Conservation (phyloP, 2,797 vertebrate genomes). For the Girardinus metallicus region DNA sequence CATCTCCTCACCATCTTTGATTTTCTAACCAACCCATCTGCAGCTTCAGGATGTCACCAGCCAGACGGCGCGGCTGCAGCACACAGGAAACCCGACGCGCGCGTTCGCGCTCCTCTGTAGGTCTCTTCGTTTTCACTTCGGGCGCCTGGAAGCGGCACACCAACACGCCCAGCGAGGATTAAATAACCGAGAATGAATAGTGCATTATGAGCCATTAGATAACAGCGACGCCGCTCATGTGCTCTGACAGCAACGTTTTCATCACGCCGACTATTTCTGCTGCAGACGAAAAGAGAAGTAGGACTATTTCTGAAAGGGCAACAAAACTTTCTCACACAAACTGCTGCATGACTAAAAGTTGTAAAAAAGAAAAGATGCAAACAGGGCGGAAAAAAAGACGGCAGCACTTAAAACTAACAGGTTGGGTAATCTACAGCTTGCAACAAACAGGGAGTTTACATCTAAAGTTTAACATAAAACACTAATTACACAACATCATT, state of each 20-base stretch:
- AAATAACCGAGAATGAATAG: slow-evolving; percentile 45
- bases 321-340: slow-evolving; percentile 46
- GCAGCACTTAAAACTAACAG: neutral
- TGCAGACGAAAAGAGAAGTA: slow-evolving; percentile 46
- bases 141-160: slow-evolving; percentile 26
- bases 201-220: slow-evolving; percentile 55
- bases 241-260: slow-evolving; percentile 54
- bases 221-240: slow-evolving; percentile 55
- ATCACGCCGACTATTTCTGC: slow-evolving; percentile 52
- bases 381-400: neutral
- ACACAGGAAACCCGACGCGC: slow-evolving; percentile 19
- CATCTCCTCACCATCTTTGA: slow-evolving; percentile 13
- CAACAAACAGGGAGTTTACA: neutral
- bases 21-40: slow-evolving; percentile 23
- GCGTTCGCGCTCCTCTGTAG: slow-evolving; percentile 2
- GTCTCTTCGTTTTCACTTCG: slow-evolving; percentile 26
- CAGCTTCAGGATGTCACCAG: slow-evolving; percentile 36
- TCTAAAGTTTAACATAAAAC: neutral
- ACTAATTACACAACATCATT: neutral
- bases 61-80: slow-evolving; percentile 13
- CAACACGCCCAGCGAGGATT: slow-evolving; percentile 32
- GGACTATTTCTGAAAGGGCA: slow-evolving; percentile 38
- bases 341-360: slow-evolving; percentile 3
- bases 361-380: neutral
- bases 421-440: neutral